Base-by-base conservation (phyloP, 1,140 invertebrate species). In the Maniola jurtina region DNA sequence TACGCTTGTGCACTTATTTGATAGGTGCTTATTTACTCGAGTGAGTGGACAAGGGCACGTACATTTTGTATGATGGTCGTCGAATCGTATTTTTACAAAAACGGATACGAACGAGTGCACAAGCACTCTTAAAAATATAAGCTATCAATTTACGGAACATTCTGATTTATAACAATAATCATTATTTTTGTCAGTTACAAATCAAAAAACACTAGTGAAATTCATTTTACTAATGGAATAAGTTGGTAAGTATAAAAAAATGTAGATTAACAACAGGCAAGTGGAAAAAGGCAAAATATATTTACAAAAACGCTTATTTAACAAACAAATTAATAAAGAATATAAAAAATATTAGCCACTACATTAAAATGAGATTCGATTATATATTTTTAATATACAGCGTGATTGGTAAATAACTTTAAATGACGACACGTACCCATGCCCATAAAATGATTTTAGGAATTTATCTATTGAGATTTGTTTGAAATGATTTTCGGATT, bases 361-460 rank as follows among this genome's bases (percentile, higher is more conserved):
- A 61, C 14, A 16, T 48, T 38, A 61, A n/a, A 38, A 61, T 52
- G 60, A 61, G 60, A 61, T 61, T 61, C 60, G 13, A 52, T 16
- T 38, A 35, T n/a, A 25, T 60, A 2, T 36, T 50, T 25, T 52
- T n/a, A 35, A 35, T 59, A 40, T 45, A 45, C n/a, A n/a, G n/a
- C n/a, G n/a, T n/a, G n/a, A n/a, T n/a, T n/a, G n/a, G n/a, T n/a
- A n/a, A n/a, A n/a, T n/a, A n/a, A n/a, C n/a, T n/a, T n/a, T n/a
- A n/a, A n/a, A n/a, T n/a, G n/a, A n/a, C n/a, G n/a, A 47, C n/a
- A 50, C 16, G 38, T 36, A 35, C n/a, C n/a, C 14, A 10, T 42
- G 4, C 25, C 25, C 10, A 25, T 48, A 45, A 42, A 61, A 59
- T 59, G 14, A 40, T 47, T 48, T 35, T 16, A 48, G n/a, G 16